Percentiles rank a stretch among this genome's conserved stretches.
Conservation (phyloP, 2,113 vertebrate species). For the Neopipo cinnamomea region DNA sequence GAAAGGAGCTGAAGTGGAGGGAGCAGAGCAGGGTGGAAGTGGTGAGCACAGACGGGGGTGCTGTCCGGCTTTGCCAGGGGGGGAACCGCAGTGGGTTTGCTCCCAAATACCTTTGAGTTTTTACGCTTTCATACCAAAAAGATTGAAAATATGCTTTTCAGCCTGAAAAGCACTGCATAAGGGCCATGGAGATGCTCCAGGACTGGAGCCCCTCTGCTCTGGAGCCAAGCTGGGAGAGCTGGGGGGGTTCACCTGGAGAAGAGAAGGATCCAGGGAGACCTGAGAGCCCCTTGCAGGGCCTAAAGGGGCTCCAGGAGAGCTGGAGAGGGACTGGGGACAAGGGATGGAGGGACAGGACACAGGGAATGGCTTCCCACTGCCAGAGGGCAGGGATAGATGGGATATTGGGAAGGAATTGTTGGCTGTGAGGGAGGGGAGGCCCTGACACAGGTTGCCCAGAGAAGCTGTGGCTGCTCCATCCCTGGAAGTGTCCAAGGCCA, state of each 20-base stretch:
- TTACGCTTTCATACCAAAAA: not conserved
- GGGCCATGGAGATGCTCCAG: not conserved
- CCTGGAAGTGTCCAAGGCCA: not conserved
- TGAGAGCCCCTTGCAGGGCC: not conserved
- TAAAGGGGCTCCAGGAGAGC: not conserved
- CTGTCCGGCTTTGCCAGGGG: not conserved
- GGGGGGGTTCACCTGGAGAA: not conserved
- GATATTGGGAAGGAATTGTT: fast-evolving
- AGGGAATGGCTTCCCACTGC: not conserved
- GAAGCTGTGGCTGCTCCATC: not conserved
- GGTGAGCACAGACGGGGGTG: fast-evolving
- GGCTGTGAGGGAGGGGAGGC: no score
- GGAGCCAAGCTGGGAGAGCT: not conserved
- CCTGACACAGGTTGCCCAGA: not conserved
- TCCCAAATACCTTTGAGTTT: not conserved
- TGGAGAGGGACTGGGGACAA: not conserved
- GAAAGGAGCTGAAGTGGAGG: not conserved
- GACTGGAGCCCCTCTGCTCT: not conserved
- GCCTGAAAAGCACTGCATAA: not conserved
- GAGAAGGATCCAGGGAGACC: not conserved
- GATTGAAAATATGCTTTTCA: not conserved
- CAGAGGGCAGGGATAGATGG: fast-evolving
- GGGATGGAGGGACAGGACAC: not conserved
- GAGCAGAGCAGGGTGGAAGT: not conserved
- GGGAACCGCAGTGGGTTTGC: not conserved